These are phyloP conservation scores for Leptopilina clavipes DNA, from an alignment of 1,140 invertebrate genomes.

Conservation along the genomic window DNA sequence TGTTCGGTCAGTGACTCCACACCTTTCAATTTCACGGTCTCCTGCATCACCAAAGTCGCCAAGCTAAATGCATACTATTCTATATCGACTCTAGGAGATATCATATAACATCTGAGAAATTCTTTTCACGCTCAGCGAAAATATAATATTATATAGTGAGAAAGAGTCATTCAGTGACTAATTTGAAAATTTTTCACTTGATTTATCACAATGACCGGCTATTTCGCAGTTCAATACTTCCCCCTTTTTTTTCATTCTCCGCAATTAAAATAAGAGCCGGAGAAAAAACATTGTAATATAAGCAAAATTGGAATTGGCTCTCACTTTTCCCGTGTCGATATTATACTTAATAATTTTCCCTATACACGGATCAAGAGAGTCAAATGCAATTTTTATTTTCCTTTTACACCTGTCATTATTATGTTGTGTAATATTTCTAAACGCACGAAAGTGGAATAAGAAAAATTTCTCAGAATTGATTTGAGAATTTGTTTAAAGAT, in stretches of 20 bases:
- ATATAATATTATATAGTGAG: slow-evolving; percentile 32
- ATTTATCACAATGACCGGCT: neutral
- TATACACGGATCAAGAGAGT: neutral
- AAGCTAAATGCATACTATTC: slow-evolving; percentile 37
- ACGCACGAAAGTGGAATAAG: neutral
- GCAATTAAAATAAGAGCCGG: neutral
- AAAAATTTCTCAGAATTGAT: neutral
- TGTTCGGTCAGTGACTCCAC: slow-evolving; percentile 36
- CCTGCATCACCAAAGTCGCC: slow-evolving; percentile 35
- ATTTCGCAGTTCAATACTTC: neutral
- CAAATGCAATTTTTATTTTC: neutral
- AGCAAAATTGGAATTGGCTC: neutral
- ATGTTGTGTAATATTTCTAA: neutral
- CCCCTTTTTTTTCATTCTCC: neutral
- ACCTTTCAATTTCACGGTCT: slow-evolving; percentile 44
- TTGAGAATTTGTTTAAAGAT: neutral
- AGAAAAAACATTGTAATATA: neutral
- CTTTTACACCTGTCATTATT: neutral
- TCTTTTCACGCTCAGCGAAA: slow-evolving; percentile 1
- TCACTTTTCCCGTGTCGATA: neutral
- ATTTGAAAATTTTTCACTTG: neutral
- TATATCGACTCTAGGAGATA: neutral
- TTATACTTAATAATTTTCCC: neutral
- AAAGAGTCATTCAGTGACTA: slow-evolving; percentile 43
- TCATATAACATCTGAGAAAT: slow-evolving; percentile 4